Base-by-base conservation (phyloP, 2,888 invertebrate species). In the Galerucella calmariensis region DNA sequence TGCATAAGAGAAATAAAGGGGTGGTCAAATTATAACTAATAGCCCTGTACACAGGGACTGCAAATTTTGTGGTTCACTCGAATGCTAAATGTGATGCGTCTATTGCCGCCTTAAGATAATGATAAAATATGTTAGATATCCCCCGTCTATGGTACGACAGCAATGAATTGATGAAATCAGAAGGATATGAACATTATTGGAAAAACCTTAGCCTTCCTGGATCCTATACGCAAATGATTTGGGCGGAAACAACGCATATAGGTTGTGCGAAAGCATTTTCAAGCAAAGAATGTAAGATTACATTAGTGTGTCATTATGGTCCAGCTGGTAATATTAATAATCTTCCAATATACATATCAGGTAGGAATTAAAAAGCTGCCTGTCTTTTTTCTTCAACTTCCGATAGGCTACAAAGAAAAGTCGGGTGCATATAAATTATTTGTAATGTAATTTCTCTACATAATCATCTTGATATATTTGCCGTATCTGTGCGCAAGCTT, bases 221-320 rank as follows among this genome's bases (percentile, higher is more conserved):
- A 20, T 9, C 46, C 2, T 65, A 27, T 16, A 65, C 63, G 4
- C 63, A 65, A 11, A 65, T 65, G 63, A 65, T 65, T 20, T 65
- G 63, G 63, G 63, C 63, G 11, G 46, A 65, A 2, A 65, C 44
- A 6, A 65, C 63, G 2, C 46, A 65, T 65, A 20, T 65, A 16
- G 63, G 63, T 2, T 65, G 63, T 65, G 41, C 63, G 9, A 65
- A 46, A 20, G 63, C 63, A 16, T 46, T 11, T 20, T 65, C 63
- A 16, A 46, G 12, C 20, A 65, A 20, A 16, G 6, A 46, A 46
- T 6, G 5, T 20, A 46, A 12, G 5, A 46, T 12, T 20, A 44
- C 46, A 20, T 20, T 65, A 2, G 63, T 65, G 12, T 65, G 63
- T 20, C 27, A 65, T 12, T 65, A 65, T 46, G 63, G 63, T 44